phyloP scores from a whole-genome alignment of 1,140 invertebrate genomes.

The Atta colombica region DNA sequence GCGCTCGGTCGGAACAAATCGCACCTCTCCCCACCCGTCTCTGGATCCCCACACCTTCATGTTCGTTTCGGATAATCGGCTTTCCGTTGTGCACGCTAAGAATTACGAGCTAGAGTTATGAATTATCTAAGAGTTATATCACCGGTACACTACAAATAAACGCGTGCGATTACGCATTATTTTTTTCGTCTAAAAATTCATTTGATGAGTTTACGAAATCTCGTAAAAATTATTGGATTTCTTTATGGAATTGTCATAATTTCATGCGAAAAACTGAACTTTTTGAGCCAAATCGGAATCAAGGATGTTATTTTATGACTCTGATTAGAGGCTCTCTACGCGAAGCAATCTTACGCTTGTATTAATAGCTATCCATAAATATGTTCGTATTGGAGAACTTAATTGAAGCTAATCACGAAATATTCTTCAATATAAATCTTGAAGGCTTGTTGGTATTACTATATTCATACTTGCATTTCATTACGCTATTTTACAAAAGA shows the following conservation, averaged over 20 bases:
- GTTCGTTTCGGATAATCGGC: conserved; percentile 55
- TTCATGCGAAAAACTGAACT: background rate
- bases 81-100: conserved; percentile 38
- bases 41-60: background rate
- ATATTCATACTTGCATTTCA: background rate
- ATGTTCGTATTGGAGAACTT: background rate
- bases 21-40: background rate
- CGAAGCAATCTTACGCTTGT: background rate
- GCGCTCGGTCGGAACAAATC: conserved; percentile 55
- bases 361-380: background rate
- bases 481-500: no score
- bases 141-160: conserved; percentile 28
- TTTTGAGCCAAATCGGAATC: background rate
- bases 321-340: background rate
- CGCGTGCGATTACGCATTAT: background rate
- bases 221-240: background rate
- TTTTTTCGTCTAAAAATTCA: background rate
- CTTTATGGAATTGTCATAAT: conserved; percentile 7
- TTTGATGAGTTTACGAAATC: background rate
- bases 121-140: conserved; percentile 53
- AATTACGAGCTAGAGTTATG: conserved; percentile 51
- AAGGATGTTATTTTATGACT: background rate
- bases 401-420: background rate
- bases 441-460: background rate
- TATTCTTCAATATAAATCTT: background rate